Evolutionary conservation across 1,140 invertebrate species (phyloP), one percentile per base, ranked within the genome.

Genomic region (Thaumetopoea pityocampa): DNA sequence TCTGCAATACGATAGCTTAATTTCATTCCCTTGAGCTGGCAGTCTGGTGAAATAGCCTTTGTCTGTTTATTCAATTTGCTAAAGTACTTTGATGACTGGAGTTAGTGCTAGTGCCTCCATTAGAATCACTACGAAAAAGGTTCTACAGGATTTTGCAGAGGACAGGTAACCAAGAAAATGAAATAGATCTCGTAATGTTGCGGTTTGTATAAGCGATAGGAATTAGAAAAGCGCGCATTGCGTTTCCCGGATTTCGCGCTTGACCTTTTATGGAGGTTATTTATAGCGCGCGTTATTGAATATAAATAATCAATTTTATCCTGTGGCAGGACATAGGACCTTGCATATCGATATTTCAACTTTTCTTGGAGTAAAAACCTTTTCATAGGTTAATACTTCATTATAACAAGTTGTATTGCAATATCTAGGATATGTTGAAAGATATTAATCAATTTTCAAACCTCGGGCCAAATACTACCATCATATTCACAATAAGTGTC

Each of bases 41-140:
- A 17, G 24, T 20, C 5, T 14, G 36, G 28, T 32, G 40, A 27
- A 15, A 34, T 46, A 18, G 34, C 45, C 27, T 18, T 20, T 28
- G 42, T 24, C 41, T 47, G 18, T 16, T 29, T 46, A 15, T 17
- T 45, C 18, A 52, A 44, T 51, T 51, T 30, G 32, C 23, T 23
- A 11, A 28, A 38, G 30, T 37, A 11, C 20, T 41, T 82, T 78
- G 52, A 85, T 85, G 80, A 85, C 78, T 67, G 84, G 83, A 33
- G 61, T 85, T 53, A 78, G 51, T 48, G 84, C 77, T 43, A 83
- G 60, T 58, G 84, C 84, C 45, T 64, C 70, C 44, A 67, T 86
- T 51, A 67, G 70, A 64, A 78, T 86, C 51, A 65, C 60, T 30
- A 81, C 68, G 3, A 71, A 74, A 65, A 76, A 65, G 27, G 37